Evolutionary conservation across 2,113 vertebrate genomes (phyloP).

Genomic region (Alligator mississippiensis): DNA sequence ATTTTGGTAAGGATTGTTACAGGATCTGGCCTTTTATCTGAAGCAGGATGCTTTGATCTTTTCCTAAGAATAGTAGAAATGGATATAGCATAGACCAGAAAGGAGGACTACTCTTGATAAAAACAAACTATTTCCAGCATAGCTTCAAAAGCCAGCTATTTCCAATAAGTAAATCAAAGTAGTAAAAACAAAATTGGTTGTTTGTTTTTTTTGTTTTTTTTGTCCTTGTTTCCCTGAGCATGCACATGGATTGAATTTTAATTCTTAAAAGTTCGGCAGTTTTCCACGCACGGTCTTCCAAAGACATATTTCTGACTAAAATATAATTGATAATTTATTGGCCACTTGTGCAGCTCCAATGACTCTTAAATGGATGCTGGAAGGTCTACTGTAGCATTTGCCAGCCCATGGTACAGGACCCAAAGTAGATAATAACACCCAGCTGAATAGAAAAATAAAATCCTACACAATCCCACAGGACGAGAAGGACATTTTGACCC

Average conservation of each 20-base stretch:
- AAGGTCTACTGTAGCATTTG: background rate
- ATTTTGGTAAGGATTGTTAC: background rate
- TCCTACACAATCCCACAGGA: background rate
- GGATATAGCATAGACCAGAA: background rate
- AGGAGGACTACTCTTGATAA: background rate
- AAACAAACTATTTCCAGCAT: background rate
- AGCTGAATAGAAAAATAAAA: background rate
- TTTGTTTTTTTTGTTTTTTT: background rate
- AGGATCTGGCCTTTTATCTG: background rate
- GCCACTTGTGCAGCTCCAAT: background rate
- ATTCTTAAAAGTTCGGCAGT: background rate
- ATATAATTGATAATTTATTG: background rate
- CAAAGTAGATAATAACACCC: fast-evolving
- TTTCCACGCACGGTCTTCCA: background rate
- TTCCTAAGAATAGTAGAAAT: background rate
- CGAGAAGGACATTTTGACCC: background rate
- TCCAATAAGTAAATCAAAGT: background rate
- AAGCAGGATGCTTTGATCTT: background rate
- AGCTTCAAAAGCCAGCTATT: background rate
- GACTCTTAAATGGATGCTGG: background rate
- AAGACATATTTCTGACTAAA: background rate
- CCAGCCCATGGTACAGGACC: background rate
- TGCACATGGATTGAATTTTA: background rate
- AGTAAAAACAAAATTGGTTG: background rate
- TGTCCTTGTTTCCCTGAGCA: background rate